Conservation (phyloP, 2,797 vertebrate genomes). For the Danio tinwini region DNA sequence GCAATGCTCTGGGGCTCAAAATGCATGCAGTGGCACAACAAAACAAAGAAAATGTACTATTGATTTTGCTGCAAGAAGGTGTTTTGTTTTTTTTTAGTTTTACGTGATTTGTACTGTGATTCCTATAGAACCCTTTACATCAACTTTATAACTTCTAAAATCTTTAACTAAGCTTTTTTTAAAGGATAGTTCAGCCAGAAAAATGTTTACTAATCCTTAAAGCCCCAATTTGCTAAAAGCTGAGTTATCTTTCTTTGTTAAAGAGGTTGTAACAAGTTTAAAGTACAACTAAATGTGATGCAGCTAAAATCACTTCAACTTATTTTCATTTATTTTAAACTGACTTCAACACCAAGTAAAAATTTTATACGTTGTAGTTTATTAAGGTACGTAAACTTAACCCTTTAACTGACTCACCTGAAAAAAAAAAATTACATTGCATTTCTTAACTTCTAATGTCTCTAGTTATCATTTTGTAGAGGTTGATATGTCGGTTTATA, state of each 20-base stretch:
- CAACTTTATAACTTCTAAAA: constrained; percentile 12
- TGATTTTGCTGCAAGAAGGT: constrained; percentile 1
- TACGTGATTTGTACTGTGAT: constrained; percentile 27
- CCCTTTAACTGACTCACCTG: no score
- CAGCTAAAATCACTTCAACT: no score
- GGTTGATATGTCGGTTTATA: no score
- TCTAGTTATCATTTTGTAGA: no score
- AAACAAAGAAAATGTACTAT: constrained; percentile 33
- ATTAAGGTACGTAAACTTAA: no score
- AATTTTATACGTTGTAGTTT: no score
- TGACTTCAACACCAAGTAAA: no score
- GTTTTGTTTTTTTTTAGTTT: constrained; percentile 15
- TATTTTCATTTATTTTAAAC: no score
- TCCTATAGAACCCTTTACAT: constrained; percentile 7
- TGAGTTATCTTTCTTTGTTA: not conserved
- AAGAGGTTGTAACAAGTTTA: not conserved
- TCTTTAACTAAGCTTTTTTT: constrained; percentile 2
- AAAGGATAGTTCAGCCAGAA: not conserved
- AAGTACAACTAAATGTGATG: no score
- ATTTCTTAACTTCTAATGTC: no score
- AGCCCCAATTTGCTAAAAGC: not conserved
- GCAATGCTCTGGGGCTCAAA: constrained; percentile 38
- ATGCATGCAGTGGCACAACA: constrained; percentile 34
- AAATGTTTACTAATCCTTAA: not conserved
- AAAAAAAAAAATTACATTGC: no score